These are phyloP conservation scores for Chaetops frenatus DNA, from an alignment of 2,113 vertebrate genomes.

Conservation along the genomic window DNA sequence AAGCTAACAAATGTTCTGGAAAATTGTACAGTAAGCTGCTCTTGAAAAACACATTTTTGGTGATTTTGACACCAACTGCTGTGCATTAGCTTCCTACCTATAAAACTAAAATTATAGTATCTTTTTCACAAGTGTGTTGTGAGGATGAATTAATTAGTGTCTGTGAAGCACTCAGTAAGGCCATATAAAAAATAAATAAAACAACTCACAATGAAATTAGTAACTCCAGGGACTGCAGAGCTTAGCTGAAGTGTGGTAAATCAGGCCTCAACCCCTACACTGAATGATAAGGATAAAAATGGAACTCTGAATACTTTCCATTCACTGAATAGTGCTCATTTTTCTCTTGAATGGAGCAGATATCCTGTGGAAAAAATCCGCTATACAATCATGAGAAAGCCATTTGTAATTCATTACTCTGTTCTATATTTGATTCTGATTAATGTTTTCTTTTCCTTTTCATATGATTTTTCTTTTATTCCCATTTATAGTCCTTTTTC, in stretches of 20 bases:
- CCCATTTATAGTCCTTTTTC: constrained; percentile 42
- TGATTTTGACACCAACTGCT: background rate
- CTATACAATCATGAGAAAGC: constrained; percentile 55
- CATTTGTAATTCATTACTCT: constrained; percentile 58
- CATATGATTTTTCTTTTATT: constrained; percentile 54
- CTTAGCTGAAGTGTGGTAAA: constrained; percentile 12
- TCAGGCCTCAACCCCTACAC: constrained; percentile 16
- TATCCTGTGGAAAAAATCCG: constrained; percentile 38
- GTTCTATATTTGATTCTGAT: constrained; percentile 60
- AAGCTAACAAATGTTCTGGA: background rate
- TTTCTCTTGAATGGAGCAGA: constrained; percentile 55
- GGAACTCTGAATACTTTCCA: constrained; percentile 49
- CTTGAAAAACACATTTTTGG: background rate
- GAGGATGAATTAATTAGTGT: background rate
- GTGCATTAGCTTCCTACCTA: background rate
- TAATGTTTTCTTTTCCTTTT: constrained; percentile 54
- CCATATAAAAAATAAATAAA: background rate
- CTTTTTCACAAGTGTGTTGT: background rate
- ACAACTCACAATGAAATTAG: background rate
- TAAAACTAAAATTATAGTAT: background rate
- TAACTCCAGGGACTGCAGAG: background rate
- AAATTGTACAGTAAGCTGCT: background rate
- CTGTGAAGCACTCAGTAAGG: background rate
- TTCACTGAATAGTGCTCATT: constrained; percentile 54
- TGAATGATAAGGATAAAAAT: constrained; percentile 55